Conservation (phyloP, 2,113 vertebrate genomes). For the Copsychus sechellarum region DNA sequence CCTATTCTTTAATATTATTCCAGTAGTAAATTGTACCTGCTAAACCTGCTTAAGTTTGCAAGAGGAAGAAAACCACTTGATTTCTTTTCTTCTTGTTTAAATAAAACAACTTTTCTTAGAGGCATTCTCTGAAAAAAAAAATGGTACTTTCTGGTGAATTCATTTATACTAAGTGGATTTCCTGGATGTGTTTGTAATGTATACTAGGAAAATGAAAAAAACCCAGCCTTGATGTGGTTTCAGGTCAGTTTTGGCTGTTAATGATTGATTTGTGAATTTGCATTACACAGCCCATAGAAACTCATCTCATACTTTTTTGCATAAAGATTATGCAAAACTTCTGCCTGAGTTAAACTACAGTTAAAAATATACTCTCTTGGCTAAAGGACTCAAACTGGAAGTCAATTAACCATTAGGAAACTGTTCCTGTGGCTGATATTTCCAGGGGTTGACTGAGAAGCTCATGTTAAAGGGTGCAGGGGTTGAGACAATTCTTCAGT, state of each 20-base stretch:
- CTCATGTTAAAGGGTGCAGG: rapidly evolving
- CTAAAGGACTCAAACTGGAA: not conserved
- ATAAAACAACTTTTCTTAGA: not conserved
- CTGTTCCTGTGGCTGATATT: not conserved
- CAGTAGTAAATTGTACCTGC: not conserved
- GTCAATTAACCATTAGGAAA: not conserved
- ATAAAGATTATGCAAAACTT: not conserved
- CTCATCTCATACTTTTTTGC: not conserved
- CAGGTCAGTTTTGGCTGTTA: not conserved
- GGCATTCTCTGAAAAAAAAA: not conserved
- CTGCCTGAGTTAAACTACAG: not conserved
- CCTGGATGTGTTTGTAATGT: not conserved
- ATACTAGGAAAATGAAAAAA: not conserved
- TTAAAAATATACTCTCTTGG: not conserved
- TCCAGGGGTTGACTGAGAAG: not conserved
- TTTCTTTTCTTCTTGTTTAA: not conserved
- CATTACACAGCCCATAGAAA: not conserved
- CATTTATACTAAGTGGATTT: not conserved
- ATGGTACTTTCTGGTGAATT: not conserved
- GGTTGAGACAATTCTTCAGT: not conserved
- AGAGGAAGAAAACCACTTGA: not conserved
- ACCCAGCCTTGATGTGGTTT: not conserved
- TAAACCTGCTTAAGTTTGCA: not conserved
- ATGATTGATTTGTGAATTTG: not conserved
- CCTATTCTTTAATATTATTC: not conserved